Conservation (phyloP, 2,113 vertebrate species). For the Alligator sinensis region DNA sequence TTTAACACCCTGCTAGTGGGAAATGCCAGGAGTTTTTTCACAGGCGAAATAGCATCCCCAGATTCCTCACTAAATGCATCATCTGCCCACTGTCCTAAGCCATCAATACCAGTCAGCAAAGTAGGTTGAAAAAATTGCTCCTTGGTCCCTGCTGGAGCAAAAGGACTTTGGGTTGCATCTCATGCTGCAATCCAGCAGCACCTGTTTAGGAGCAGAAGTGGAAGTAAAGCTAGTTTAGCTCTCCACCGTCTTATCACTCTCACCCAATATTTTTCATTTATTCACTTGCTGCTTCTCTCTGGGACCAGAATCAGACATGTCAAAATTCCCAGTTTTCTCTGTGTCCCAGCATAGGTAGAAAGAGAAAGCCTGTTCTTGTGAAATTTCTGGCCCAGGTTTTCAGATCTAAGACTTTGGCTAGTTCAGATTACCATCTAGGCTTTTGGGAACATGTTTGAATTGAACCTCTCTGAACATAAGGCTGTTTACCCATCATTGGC, state of each 20-base stretch:
- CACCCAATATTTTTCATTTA: neutral
- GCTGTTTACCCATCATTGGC: neutral
- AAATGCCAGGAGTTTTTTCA: neutral
- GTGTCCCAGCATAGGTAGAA: neutral
- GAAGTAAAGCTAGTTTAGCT: neutral
- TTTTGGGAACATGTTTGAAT: neutral
- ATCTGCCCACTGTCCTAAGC: too few species aligned
- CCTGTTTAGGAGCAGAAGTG: neutral
- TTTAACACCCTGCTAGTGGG: neutral
- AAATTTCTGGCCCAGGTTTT: neutral
- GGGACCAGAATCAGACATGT: neutral
- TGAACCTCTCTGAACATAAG: neutral
- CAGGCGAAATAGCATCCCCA: neutral
- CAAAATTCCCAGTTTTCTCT: fast-evolving
- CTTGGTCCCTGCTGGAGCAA: too few species aligned
- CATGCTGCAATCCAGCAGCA: neutral
- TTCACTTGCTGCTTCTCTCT: neutral
- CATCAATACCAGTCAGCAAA: neutral
- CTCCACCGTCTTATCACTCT: neutral
- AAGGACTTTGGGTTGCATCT: too few species aligned
- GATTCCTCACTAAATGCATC: neutral
- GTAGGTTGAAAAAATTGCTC: neutral
- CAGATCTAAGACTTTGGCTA: neutral
- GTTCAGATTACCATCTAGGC: neutral
- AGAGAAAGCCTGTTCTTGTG: fast-evolving